Percentiles rank a stretch among this genome's conserved stretches.
Evolutionary conservation across 2,797 vertebrate species (phyloP).

Genomic region (Eulemur rubriventer): DNA sequence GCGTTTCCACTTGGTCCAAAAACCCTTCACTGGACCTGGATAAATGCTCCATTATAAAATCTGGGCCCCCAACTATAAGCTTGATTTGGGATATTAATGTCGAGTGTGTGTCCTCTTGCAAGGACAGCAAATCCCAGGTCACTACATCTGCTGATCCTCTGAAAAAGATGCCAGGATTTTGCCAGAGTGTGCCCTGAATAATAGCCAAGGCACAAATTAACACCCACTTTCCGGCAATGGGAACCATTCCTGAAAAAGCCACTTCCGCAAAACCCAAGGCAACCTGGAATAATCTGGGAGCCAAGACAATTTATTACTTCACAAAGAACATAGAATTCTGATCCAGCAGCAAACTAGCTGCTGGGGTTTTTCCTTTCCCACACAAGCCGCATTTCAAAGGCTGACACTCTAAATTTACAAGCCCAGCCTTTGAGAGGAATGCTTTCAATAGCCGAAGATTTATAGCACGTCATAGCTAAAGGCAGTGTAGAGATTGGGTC

Average conservation of each 20-base stretch:
- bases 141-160: slow-evolving; percentile 48
- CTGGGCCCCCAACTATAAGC: not conserved
- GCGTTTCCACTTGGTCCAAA: not conserved
- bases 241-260: slow-evolving; percentile 58
- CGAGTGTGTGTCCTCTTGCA: not conserved
- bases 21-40: not conserved
- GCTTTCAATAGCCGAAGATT: slow-evolving; percentile 48
- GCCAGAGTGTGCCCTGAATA: slow-evolving; percentile 62
- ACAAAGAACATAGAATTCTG: slow-evolving; percentile 53
- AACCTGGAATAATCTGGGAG: slow-evolving; percentile 47
- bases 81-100: not conserved
- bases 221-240: slow-evolving; percentile 40
- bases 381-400: slow-evolving; percentile 69
- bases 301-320: slow-evolving; percentile 71
- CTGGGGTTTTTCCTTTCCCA: slow-evolving; percentile 62
- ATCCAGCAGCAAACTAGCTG: slow-evolving; percentile 21
- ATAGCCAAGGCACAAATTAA: slow-evolving; percentile 64
- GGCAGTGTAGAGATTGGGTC: not conserved
- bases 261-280: slow-evolving; percentile 50
- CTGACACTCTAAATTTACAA: slow-evolving; percentile 63
- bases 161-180: slow-evolving; percentile 42
- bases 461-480: not conserved
- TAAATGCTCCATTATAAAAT: not conserved
- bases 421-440: slow-evolving; percentile 46
- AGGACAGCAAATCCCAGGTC: not conserved